Evolutionary conservation across 2,888 invertebrate genomes (phyloP).

Genomic region (Thumatha senex): DNA sequence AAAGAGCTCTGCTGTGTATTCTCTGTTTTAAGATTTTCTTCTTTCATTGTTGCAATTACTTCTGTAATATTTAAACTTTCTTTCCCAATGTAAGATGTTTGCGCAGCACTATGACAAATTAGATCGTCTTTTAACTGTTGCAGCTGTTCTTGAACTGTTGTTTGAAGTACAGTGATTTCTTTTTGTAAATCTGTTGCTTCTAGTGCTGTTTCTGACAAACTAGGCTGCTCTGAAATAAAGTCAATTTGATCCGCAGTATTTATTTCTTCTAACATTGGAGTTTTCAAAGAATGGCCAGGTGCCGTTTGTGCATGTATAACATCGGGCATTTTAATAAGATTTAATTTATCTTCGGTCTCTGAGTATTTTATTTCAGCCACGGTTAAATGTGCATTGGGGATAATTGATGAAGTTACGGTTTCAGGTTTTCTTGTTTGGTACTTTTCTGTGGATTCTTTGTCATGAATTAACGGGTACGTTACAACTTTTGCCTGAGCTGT

Average conservation of each 20-base stretch:
- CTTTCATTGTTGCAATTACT: constrained; percentile 74
- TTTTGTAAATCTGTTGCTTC: constrained; percentile 63
- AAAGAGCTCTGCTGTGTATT: constrained; percentile 63
- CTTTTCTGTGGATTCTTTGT: constrained; percentile 82
- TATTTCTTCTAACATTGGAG: constrained; percentile 69
- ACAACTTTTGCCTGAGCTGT: constrained; percentile 86
- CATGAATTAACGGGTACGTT: constrained; percentile 84
- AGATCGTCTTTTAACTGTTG: constrained; percentile 80
- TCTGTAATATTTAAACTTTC: constrained; percentile 85
- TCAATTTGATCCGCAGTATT: constrained; percentile 68
- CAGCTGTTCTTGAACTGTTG: constrained; percentile 77
- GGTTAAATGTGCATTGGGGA: constrained; percentile 84
- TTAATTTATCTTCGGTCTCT: constrained; percentile 86
- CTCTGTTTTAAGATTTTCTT: constrained; percentile 67
- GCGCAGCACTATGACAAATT: constrained; percentile 78
- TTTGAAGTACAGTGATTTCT: constrained; percentile 68
- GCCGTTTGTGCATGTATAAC: constrained; percentile 45
- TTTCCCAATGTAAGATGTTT: constrained; percentile 80
- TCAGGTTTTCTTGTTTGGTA: constrained; percentile 53
- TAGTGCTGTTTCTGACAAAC: constrained; percentile 51
- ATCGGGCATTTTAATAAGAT: constrained; percentile 51
- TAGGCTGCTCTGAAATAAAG: constrained; percentile 42
- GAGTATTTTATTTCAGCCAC: constrained; percentile 85
- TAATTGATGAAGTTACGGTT: constrained; percentile 72
- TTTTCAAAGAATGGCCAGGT: constrained; percentile 67